Evolutionary conservation across 2,113 vertebrate species (phyloP).

Genomic region (Tupaia tana): DNA sequence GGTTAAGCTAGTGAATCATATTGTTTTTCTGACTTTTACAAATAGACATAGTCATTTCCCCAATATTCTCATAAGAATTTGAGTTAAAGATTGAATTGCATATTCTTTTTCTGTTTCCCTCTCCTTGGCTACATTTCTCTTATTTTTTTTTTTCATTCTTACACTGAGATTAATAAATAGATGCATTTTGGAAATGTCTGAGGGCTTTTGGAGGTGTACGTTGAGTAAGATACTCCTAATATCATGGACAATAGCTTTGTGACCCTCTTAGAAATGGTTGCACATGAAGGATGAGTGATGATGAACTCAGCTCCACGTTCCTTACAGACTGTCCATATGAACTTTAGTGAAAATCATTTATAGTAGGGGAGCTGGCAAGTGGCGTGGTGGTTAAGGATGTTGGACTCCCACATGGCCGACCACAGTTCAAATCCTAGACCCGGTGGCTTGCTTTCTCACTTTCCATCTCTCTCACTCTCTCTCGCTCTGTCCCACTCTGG

Average conservation of each 20-base stretch:
- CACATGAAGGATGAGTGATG: background rate
- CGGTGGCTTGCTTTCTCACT: too few species aligned
- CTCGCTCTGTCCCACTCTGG: too few species aligned
- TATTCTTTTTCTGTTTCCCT: background rate
- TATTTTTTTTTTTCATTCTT: background rate
- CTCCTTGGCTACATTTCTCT: background rate
- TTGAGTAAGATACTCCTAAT: background rate
- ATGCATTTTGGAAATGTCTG: background rate
- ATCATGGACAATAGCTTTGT: background rate
- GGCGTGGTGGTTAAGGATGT: too few species aligned
- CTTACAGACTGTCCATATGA: background rate
- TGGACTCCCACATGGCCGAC: too few species aligned
- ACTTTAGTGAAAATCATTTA: background rate
- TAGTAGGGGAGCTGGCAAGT: background rate
- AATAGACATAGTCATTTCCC: conserved; percentile 37
- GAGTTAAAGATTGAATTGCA: conserved; percentile 46
- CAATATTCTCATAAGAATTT: conserved; percentile 32
- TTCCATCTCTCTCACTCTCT: too few species aligned
- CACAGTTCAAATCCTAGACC: too few species aligned
- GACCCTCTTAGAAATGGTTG: background rate
- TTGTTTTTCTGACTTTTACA: conserved; percentile 67
- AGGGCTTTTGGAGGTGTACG: background rate
- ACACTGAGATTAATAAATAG: background rate
- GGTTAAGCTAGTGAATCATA: conserved; percentile 57
- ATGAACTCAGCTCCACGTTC: background rate